These are phyloP conservation scores for Pelobates cultripes DNA, from an alignment of 2,797 vertebrate species.

Conservation along the genomic window DNA sequence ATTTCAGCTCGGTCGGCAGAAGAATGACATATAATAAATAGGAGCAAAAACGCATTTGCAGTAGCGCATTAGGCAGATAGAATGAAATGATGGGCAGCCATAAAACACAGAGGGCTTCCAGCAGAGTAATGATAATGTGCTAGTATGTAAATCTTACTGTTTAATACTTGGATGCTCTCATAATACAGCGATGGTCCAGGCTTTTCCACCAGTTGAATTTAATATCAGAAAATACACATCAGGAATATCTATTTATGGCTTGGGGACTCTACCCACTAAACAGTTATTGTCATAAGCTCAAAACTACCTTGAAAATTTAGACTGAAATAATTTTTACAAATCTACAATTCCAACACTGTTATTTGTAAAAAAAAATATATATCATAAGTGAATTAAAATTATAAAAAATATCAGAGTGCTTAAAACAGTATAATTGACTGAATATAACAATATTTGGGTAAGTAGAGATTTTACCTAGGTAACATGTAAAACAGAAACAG, in stretches of 20 bases:
- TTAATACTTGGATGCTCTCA: not conserved
- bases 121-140: not conserved
- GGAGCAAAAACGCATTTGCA: not conserved
- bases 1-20: not conserved
- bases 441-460: no score
- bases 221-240: no score
- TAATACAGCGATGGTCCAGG: not conserved
- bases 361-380: no score
- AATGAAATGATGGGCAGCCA: conserved; percentile 13
- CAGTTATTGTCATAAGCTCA: no score
- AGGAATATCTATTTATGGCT: not conserved
- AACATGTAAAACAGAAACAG: no score
- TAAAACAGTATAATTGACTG: no score
- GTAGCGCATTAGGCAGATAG: conserved; percentile 7
- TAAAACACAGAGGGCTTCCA: conserved; percentile 9
- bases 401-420: no score
- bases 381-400: no score
- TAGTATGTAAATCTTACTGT: not conserved
- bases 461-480: no score
- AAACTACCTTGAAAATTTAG: no score
- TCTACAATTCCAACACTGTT: no score
- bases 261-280: not conserved
- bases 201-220: not conserved
- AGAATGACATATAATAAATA: conserved; percentile 11
- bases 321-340: no score